These are phyloP conservation scores for Xestia rhomboidea DNA, from an alignment of 2,888 invertebrate species.

Conservation along the genomic window DNA sequence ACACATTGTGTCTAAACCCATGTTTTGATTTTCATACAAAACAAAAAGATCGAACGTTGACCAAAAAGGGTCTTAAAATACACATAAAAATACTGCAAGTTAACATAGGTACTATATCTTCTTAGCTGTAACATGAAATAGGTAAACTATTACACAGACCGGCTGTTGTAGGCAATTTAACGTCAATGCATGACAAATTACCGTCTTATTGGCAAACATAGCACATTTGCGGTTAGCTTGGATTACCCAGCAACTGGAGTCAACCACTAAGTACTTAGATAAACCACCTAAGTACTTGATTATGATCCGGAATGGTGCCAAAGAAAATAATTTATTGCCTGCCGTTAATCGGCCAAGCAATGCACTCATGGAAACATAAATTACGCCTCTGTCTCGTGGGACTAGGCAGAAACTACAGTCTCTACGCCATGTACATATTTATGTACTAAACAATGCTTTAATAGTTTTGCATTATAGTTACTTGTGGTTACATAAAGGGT, in stretches of 20 bases:
- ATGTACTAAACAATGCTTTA: neutral
- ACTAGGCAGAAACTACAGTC: neutral
- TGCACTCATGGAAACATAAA: neutral
- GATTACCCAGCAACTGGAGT: neutral
- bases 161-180: slow-evolving; percentile 34
- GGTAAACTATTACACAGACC: slow-evolving; percentile 3
- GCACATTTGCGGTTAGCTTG: slow-evolving; percentile 10
- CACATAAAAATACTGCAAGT: neutral
- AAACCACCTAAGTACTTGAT: slow-evolving; percentile 26
- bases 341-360: neutral
- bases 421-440: neutral
- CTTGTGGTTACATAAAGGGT: neutral
- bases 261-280: slow-evolving; percentile 23
- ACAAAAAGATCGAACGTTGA: neutral
- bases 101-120: slow-evolving; percentile 1
- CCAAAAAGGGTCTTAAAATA: neutral
- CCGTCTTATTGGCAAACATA: slow-evolving; percentile 39
- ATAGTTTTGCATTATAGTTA: neutral
- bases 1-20: no score
- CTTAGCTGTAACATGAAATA: neutral
- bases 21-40: neutral
- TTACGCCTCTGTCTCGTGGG: neutral
- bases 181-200: slow-evolving; percentile 16
- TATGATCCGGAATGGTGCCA: slow-evolving; percentile 12
- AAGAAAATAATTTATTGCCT: slow-evolving; percentile 19